Conservation (phyloP, 1,140 invertebrate genomes). For the Trachymyrmex septentrionalis region DNA sequence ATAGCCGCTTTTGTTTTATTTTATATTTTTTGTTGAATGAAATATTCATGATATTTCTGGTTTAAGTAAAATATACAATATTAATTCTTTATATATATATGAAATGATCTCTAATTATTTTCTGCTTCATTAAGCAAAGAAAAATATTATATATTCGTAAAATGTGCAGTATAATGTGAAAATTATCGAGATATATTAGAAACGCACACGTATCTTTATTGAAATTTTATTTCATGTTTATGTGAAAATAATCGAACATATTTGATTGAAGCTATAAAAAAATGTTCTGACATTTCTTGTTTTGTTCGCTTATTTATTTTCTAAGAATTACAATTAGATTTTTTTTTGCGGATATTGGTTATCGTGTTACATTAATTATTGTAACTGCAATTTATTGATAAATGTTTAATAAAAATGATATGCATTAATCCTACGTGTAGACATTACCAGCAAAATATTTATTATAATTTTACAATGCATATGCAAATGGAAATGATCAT, state of each 20-base stretch:
- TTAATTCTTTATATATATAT: not conserved
- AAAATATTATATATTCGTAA: not conserved
- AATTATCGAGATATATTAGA: not conserved
- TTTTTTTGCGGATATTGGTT: not conserved
- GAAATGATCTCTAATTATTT: not conserved
- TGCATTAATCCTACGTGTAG: not conserved
- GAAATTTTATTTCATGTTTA: not conserved
- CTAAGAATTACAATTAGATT: constrained; percentile 13
- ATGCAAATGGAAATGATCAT: not conserved
- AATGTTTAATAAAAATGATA: constrained; percentile 15
- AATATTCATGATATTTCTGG: too few relatives aligned
- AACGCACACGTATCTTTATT: not conserved
- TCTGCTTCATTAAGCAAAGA: not conserved
- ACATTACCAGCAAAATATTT: not conserved
- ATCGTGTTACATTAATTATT: constrained; percentile 2
- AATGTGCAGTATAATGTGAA: not conserved
- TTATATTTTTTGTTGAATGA: too few relatives aligned
- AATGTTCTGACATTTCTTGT: not conserved
- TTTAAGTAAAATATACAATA: not conserved
- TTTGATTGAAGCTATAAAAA: not conserved
- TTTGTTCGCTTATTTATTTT: constrained; percentile 1
- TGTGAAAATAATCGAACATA: not conserved
- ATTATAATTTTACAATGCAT: constrained; percentile 3
- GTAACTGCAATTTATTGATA: not conserved
- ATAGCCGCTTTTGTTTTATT: not conserved